Evolutionary conservation across 2,113 vertebrate species (phyloP).

Genomic region (Catharus bicknelli): DNA sequence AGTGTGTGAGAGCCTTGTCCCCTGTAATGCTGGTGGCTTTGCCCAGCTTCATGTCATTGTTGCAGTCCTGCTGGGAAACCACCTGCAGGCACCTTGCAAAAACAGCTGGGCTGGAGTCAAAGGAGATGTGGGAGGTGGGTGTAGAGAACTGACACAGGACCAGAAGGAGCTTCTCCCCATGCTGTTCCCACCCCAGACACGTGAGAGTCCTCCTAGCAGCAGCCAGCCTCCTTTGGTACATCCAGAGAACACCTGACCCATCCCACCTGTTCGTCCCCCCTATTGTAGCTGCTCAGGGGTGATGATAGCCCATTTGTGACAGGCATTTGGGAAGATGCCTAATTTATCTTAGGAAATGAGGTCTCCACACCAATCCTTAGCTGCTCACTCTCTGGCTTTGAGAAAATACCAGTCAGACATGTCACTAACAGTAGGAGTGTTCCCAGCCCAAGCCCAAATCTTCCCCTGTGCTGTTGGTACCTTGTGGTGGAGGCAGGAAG

Average conservation of each 20-base stretch:
- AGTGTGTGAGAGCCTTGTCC: rapidly evolving
- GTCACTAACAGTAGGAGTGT: neutral
- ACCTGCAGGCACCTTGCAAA: neutral
- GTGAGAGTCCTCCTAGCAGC: rapidly evolving
- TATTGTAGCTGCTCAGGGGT: neutral
- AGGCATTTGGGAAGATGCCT: neutral
- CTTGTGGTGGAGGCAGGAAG: neutral
- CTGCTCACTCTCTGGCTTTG: neutral
- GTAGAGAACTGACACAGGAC: neutral
- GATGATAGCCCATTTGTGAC: neutral
- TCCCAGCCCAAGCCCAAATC: neutral
- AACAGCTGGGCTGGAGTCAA: neutral
- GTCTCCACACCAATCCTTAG: neutral
- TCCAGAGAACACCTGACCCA: neutral
- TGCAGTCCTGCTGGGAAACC: neutral
- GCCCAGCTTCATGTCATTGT: neutral
- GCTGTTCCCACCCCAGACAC: rapidly evolving
- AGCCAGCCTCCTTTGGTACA: neutral
- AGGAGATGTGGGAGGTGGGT: neutral
- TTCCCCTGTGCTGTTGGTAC: neutral
- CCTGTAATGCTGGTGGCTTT: neutral
- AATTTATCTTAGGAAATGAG: neutral
- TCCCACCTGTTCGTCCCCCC: neutral
- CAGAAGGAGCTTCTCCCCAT: neutral
- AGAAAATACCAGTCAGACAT: neutral